Evolutionary conservation across 1,140 invertebrate genomes (phyloP), one percentile per base, ranked within the genome.

Genomic region (Macrocentrus cingulum): DNA sequence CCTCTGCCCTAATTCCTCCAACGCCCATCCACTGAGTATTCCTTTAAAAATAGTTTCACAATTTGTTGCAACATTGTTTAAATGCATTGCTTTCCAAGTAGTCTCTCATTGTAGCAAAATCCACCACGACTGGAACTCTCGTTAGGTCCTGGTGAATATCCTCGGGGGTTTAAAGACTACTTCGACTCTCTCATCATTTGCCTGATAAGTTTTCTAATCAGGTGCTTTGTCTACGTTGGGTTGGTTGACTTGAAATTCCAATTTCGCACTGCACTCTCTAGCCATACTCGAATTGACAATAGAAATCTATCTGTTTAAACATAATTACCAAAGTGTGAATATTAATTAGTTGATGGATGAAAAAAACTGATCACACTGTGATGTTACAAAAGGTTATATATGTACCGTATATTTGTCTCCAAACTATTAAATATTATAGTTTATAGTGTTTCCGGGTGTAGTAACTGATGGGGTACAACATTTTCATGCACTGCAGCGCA

Each of bases 31-130:
- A 11, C 89, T 89, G 25, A 91, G 77, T 5, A 91, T 86, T 13
- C 89, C 89, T 16, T n/a, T n/a, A n/a, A n/a, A n/a, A n/a, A n/a
- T n/a, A n/a, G n/a, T n/a, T n/a, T n/a, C n/a, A n/a, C n/a, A n/a
- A n/a, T n/a, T n/a, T n/a, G n/a, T n/a, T n/a, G n/a, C n/a, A n/a
- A n/a, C n/a, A n/a, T n/a, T n/a, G n/a, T n/a, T n/a, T n/a, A n/a
- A n/a, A n/a, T n/a, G n/a, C n/a, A n/a, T n/a, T n/a, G 11, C 20
- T 80, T 68, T 91, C 87, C 0, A 99, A 94, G 16, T 95, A 94
- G 83, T 99, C 95, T 67, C 97, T 82, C 96, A 99, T 99, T 4
- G 95, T 94, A 29, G 97, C 97, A 84, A 99, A 97, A 80, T 99
- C 97, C 8, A 99, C 96, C 7, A 99, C 94, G 6, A 95, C 95